Evolutionary conservation across 2,113 vertebrate genomes (phyloP).

Genomic region (Psilopogon haemacephalus): DNA sequence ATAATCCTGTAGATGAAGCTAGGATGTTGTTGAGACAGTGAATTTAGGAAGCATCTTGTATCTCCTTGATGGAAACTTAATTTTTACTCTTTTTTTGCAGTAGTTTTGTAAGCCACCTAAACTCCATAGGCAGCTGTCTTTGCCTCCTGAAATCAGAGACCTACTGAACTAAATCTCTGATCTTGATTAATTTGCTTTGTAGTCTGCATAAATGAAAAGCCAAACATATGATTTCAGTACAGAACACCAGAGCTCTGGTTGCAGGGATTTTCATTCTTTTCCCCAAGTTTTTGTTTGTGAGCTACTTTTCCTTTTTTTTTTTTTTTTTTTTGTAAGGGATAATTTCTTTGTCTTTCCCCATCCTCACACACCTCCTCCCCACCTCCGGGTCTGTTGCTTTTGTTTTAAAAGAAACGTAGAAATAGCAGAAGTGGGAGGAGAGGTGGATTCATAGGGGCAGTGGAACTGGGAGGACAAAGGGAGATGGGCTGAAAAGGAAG

Average conservation of each 20-base stretch:
- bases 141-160: background rate
- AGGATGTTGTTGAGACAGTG: background rate
- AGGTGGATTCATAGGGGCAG: background rate
- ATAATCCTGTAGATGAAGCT: background rate
- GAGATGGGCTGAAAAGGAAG: constrained; percentile 10
- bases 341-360: background rate
- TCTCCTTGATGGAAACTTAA: constrained; percentile 21
- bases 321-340: background rate
- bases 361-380: too few species aligned
- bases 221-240: background rate
- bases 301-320: background rate
- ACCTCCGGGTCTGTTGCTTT: background rate
- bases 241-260: background rate
- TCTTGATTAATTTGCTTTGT: constrained; percentile 17
- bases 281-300: background rate
- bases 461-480: constrained; percentile 18
- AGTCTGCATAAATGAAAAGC: constrained; percentile 18
- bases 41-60: background rate
- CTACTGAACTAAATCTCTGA: background rate
- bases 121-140: background rate
- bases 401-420: background rate
- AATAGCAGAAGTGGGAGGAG: constrained; percentile 15
- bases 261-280: background rate
- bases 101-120: background rate
- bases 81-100: background rate